These are phyloP conservation scores for Phaonia tiefii DNA, from an alignment of 2,888 invertebrate species.

Conservation along the genomic window DNA sequence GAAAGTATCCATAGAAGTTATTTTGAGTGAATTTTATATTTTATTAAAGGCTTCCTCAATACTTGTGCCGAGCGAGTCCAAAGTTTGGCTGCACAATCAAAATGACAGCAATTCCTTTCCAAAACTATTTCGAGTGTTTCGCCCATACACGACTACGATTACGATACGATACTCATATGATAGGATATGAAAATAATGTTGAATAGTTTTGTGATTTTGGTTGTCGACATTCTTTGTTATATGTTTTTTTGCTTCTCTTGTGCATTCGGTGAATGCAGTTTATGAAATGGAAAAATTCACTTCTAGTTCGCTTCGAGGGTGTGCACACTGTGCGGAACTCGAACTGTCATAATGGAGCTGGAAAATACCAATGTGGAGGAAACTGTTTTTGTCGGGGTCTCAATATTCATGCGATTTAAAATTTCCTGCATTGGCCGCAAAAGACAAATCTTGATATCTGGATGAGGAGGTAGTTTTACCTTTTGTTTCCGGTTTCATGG, in stretches of 20 bases:
- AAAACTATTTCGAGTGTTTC: constrained; percentile 30
- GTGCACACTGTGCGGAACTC: neutral
- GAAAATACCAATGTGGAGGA: constrained; percentile 26
- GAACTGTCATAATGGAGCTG: constrained; percentile 34
- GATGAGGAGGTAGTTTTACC: constrained; percentile 61
- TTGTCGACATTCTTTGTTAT: no score
- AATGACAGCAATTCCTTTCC: constrained; percentile 37
- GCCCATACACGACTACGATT: no score
- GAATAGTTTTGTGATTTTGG: constrained; percentile 13
- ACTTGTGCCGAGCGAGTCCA: constrained; percentile 27
- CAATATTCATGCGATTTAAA: constrained; percentile 15
- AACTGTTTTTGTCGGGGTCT: constrained; percentile 9
- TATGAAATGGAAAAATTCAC: constrained; percentile 49
- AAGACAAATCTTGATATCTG: no score
- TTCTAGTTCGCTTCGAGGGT: neutral
- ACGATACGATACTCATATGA: no score
- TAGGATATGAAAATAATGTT: neutral
- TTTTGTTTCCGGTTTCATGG: constrained; percentile 68
- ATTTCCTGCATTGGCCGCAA: constrained; percentile 10
- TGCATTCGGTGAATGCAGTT: constrained; percentile 36
- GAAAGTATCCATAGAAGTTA: constrained; percentile 24
- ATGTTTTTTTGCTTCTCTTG: constrained; percentile 26
- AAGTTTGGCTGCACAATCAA: constrained; percentile 37
- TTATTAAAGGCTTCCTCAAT: constrained; percentile 39
- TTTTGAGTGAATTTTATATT: constrained; percentile 49